These are phyloP conservation scores for Zaprionus lachaisei DNA, from an alignment of 1,140 invertebrate genomes.

Conservation along the genomic window DNA sequence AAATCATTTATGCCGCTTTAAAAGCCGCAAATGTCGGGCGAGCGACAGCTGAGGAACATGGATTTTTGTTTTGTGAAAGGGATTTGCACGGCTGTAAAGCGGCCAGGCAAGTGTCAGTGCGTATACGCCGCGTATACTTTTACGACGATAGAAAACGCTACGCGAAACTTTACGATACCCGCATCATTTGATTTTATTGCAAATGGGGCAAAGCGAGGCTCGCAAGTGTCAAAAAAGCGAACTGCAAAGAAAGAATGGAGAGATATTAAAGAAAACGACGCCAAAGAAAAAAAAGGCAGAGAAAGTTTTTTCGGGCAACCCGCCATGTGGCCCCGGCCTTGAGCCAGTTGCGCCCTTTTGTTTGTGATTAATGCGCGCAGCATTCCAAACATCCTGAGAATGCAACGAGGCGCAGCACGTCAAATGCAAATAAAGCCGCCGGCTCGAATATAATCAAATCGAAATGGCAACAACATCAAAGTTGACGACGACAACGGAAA, in stretches of 20 bases:
- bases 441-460: slow-evolving; percentile 73
- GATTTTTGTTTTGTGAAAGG: slow-evolving; percentile 46
- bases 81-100: slow-evolving; percentile 64
- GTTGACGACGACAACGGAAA: slow-evolving; percentile 67
- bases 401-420: slow-evolving; percentile 64
- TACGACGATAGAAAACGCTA: slow-evolving; percentile 74
- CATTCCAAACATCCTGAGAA: slow-evolving; percentile 53
- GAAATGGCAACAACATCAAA: slow-evolving; percentile 71
- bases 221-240: slow-evolving; percentile 55
- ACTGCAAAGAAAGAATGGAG: slow-evolving; percentile 7
- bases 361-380: slow-evolving; percentile 71
- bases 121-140: slow-evolving; percentile 69
- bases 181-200: slow-evolving; percentile 82
- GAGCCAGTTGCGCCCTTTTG: slow-evolving; percentile 62
- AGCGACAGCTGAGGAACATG: slow-evolving; percentile 35
- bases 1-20: slow-evolving; percentile 80
- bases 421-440: slow-evolving; percentile 77
- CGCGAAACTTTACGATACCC: slow-evolving; percentile 75
- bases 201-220: slow-evolving; percentile 40
- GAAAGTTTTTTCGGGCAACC: slow-evolving; percentile 12
- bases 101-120: slow-evolving; percentile 36
- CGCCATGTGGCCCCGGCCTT: slow-evolving; percentile 58
- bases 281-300: not conserved
- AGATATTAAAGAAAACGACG: slow-evolving; percentile 28
- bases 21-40: slow-evolving; percentile 69